Evolutionary conservation across 2,113 vertebrate species (phyloP).

Genomic region (Cyanocitta stelleri): DNA sequence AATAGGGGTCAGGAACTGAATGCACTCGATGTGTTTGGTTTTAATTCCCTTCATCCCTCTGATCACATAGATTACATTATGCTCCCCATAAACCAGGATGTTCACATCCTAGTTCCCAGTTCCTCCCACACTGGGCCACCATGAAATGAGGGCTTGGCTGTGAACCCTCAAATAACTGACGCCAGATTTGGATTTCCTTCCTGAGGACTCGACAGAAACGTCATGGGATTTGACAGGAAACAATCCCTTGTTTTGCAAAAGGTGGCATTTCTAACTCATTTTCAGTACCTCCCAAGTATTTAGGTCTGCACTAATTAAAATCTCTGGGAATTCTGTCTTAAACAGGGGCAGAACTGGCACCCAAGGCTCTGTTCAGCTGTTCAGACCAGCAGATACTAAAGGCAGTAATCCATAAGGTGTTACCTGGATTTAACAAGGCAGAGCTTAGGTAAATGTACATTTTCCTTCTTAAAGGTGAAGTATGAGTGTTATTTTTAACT

Average conservation of each 20-base stretch:
- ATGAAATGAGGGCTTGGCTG: not conserved
- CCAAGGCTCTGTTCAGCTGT: not conserved
- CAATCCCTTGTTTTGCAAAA: not conserved
- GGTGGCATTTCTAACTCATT: not conserved
- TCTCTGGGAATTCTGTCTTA: not conserved
- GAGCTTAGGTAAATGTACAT: not conserved
- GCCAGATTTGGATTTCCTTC: not conserved
- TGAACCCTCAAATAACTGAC: not conserved
- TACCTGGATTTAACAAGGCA: not conserved
- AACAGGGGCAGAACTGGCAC: not conserved
- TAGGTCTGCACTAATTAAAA: not conserved
- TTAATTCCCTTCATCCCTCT: slow-evolving; percentile 16
- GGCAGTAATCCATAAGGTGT: not conserved
- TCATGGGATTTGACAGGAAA: not conserved
- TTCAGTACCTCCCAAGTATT: not conserved
- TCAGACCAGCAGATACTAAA: not conserved
- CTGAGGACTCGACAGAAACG: not conserved
- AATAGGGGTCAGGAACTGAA: not conserved
- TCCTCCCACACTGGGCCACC: not conserved
- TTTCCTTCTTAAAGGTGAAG: not conserved
- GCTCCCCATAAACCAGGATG: not conserved
- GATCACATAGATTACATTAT: not conserved
- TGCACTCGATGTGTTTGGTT: not conserved
- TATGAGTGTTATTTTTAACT: not conserved
- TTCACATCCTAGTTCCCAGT: not conserved